Base-by-base conservation (phyloP, 2,113 vertebrate genomes). In the Chauna torquata region DNA sequence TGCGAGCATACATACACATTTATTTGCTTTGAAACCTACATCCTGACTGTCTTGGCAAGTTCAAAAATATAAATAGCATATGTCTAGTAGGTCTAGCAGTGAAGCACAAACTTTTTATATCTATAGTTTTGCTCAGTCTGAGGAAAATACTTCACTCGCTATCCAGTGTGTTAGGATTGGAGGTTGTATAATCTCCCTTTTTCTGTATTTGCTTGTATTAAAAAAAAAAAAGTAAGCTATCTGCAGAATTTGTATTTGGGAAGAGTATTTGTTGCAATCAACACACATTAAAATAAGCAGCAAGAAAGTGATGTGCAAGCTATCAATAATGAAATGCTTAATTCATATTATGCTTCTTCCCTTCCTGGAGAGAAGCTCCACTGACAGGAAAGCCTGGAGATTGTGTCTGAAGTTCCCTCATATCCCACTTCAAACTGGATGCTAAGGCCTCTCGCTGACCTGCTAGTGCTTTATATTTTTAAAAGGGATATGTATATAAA, bases 181-280 rank as follows among this genome's bases (percentile, higher is more conserved):
- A 88, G 89, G 27, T 50, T n/a, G 88, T 79, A 91, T 72, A 70
- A 24, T 75, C 96, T 96, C 90, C 92, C 93, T 97, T 98, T 97
- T 96, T 97, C 97, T 86, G 71, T 97, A 50, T 65, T 75, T 86
- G 25, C 9, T 65, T 61, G 8, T 5, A 13, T 50, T 15, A 3
- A 9, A 38, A 54, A 82, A 77, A 4, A 27, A 71, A 52, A 4
- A 16, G 19, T 22, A 50, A 72, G 23, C 7, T 61, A 82, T 36
- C 75, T 70, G 16, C 6, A 49, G 40, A 30, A 58, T 22, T 69
- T 47, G 17, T 32, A 40, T 42, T 34, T 65, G 49, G 36, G 13
- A 80, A 64, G 59, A 75, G 9, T 1, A 0, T 22, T 55, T 38
- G 25, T 16, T 62, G 30, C n/a, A 77, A 74, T 4, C 1, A 2